Base-by-base conservation (phyloP, 2,888 invertebrate genomes). In the Cabera pusaria region DNA sequence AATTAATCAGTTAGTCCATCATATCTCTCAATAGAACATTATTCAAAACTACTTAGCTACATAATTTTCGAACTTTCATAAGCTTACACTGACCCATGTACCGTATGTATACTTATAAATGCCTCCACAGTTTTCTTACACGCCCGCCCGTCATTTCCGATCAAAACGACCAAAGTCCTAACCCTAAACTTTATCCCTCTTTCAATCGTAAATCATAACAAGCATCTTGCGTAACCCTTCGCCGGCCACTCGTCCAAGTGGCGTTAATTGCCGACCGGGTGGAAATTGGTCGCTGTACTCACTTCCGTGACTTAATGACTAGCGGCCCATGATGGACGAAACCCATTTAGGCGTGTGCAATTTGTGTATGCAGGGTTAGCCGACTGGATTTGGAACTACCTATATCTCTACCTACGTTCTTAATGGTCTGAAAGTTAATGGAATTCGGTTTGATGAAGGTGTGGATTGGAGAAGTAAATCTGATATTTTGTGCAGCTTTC, bases 271-370 rank as follows among this genome's bases (percentile, higher is more conserved):
- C 78, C 78, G 76, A 74, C 80, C 78, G 77, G 73, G 61, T 62
- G 85, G 85, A 85, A 86, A 86, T 86, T 85, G 84, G 85, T 77
- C 76, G 81, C 85, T 83, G 83, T 81, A 78, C 78, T 79, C 67
- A 78, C 83, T 85, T 87, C 87, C 88, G 87, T 61, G 75, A 82
- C 74, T 85, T 86, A 85, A 86, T 83, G 86, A 87, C 87, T 84
- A 70, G 35, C 35, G 71, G 76, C 72, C 82, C 81, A 73, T 75
- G 85, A 83, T 74, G 86, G 83, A 79, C 84, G 74, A 75, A 87
- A 87, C 81, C 81, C 78, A 77, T 85, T 87, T 87, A 82, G 81
- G 69, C 75, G 73, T 72, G 72, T 78, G 81, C 81, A 83, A 87
- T 86, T 86, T 86, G 82, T 73, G 79, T 76, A 74, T 73, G 71